phyloP scores from a whole-genome alignment of 2,113 vertebrate genomes.

The Strigops habroptila region DNA sequence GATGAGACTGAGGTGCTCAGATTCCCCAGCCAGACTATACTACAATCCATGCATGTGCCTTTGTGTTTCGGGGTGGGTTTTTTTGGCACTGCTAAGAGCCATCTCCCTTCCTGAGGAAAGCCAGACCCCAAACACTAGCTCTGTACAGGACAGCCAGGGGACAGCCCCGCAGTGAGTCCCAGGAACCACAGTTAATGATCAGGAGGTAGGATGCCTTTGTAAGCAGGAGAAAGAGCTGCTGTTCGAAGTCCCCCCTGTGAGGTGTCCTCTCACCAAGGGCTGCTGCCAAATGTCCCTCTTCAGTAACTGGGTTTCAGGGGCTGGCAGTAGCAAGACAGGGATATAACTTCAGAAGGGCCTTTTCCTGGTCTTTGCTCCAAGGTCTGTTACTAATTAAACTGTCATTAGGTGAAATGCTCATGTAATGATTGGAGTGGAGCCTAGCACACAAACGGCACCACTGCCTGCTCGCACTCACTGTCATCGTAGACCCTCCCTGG shows the following conservation, averaged over 20 bases:
- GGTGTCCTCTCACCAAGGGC: fast-evolving
- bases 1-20: background rate
- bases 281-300: fast-evolving
- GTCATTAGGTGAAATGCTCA: background rate
- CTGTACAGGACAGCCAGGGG: background rate
- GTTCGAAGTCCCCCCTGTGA: fast-evolving
- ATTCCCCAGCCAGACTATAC: background rate
- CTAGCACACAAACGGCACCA: background rate
- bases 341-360: background rate
- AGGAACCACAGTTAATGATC: background rate
- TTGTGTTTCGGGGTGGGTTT: fast-evolving
- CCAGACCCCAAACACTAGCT: background rate
- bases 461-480: fast-evolving
- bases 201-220: fast-evolving
- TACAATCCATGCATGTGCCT: background rate
- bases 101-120: fast-evolving
- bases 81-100: background rate
- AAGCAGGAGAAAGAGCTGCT: background rate
- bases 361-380: background rate
- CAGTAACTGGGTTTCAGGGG: background rate
- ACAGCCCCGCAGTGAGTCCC: background rate
- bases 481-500: background rate
- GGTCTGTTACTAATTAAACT: background rate
- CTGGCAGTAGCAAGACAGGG: background rate
- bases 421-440: background rate